Evolutionary conservation across 2,888 invertebrate species (phyloP).

Genomic region (Drosophila mimica): DNA sequence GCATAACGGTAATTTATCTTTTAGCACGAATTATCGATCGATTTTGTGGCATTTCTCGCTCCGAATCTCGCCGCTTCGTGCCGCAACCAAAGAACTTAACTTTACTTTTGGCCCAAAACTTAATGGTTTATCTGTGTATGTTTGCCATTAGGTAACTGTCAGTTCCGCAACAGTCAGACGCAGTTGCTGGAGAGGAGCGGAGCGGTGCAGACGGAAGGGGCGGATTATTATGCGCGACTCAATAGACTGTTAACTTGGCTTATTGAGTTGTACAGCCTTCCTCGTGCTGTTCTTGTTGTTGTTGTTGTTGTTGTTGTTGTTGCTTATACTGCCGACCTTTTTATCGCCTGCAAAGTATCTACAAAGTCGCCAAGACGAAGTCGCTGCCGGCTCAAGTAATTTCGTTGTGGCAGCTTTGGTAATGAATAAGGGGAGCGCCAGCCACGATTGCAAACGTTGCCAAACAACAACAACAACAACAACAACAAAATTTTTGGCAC

Average conservation of each 20-base stretch:
- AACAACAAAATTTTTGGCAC: constrained; percentile 70
- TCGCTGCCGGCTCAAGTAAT: constrained; percentile 63
- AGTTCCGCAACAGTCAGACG: constrained; percentile 62
- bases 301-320: constrained; percentile 34
- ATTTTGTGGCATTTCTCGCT: constrained; percentile 60
- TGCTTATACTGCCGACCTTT: constrained; percentile 64
- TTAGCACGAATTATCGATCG: constrained; percentile 80
- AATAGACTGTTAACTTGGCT: constrained; percentile 80
- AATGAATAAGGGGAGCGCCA: constrained; percentile 70
- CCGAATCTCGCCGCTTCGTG: constrained; percentile 23
- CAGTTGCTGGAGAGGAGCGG: background rate
- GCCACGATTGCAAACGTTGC: constrained; percentile 10
- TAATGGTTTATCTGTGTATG: constrained; percentile 80
- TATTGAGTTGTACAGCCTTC: constrained; percentile 70
- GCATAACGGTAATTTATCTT: constrained; percentile 80
- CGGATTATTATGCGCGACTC: constrained; percentile 60
- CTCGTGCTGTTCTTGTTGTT: background rate
- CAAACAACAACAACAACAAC: constrained; percentile 34
- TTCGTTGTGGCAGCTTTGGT: constrained; percentile 69
- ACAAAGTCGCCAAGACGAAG: constrained; percentile 66
- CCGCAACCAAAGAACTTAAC: constrained; percentile 52
- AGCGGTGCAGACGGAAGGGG: background rate
- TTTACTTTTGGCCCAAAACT: constrained; percentile 64
- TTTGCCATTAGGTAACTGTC: constrained; percentile 82
- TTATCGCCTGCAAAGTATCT: constrained; percentile 76